A percentile compares a stretch with the other conserved stretches of the same genome.
Evolutionary conservation across 2,113 vertebrate species (phyloP).

Genomic region (Phycodurus eques): DNA sequence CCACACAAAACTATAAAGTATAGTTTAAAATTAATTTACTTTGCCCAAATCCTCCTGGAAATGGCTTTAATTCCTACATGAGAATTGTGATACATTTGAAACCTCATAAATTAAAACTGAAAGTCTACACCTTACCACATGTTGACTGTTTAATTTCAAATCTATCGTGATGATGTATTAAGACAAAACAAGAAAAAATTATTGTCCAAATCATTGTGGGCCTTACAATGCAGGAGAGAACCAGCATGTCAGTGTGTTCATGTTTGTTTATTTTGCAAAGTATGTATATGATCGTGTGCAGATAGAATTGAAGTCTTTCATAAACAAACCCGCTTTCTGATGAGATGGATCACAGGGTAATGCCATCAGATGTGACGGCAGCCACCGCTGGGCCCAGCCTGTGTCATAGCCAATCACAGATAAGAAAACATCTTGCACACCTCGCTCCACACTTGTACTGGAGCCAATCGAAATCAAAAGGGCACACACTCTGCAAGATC

Average conservation of each 20-base stretch:
- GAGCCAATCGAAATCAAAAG: constrained; percentile 39
- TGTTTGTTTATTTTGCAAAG: neutral
- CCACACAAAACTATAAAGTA: neutral
- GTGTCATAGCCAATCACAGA: constrained; percentile 45
- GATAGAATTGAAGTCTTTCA: constrained; percentile 29
- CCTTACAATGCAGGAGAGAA: neutral
- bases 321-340: constrained; percentile 56
- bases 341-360: constrained; percentile 54
- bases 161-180: neutral
- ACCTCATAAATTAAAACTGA: neutral
- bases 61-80: neutral
- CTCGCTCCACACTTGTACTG: constrained; percentile 24
- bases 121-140: neutral
- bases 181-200: neutral
- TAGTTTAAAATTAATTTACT: neutral
- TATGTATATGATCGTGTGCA: neutral
- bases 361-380: constrained; percentile 54
- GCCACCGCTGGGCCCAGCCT: constrained; percentile 44
- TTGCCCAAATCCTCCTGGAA: no score
- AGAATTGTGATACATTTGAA: neutral
- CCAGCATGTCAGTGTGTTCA: neutral
- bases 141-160: neutral
- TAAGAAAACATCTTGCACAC: constrained; percentile 17
- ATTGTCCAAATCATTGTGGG: neutral
- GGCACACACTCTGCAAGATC: constrained; percentile 30